Evolutionary conservation across 2,888 invertebrate species (phyloP).

Genomic region (Drosophila multiciliata): DNA sequence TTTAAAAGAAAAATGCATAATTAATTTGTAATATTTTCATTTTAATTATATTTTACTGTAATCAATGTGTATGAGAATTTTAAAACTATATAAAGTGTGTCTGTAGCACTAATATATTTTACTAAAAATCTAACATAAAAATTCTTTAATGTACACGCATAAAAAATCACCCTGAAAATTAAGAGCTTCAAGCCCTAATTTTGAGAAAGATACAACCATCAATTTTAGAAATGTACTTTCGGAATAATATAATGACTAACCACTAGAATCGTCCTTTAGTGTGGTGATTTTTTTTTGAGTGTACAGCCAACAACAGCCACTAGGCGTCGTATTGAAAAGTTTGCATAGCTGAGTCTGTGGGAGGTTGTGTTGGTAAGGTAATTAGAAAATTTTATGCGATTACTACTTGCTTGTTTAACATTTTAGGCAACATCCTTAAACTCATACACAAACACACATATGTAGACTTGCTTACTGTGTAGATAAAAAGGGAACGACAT

Average conservation of each 20-base stretch:
- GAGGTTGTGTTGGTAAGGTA: conserved; percentile 62
- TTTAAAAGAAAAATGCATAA: background rate
- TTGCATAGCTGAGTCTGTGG: conserved; percentile 15
- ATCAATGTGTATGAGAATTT: background rate
- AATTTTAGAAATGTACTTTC: background rate
- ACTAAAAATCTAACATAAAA: background rate
- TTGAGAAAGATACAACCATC: background rate
- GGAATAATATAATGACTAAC: background rate
- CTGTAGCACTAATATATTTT: background rate
- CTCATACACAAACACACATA: conserved; percentile 18
- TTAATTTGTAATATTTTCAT: too few species aligned
- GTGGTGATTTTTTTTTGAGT: background rate
- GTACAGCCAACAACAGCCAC: conserved; percentile 2
- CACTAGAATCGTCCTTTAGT: background rate
- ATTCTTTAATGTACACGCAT: background rate
- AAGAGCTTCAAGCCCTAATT: background rate
- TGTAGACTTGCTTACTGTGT: conserved; percentile 18
- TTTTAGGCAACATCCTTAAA: conserved; percentile 42
- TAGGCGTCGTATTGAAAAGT: conserved; percentile 34
- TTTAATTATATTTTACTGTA: too few species aligned
- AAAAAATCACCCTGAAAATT: background rate
- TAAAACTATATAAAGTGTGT: background rate
- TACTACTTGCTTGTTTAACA: conserved; percentile 64
- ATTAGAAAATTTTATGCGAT: conserved; percentile 82
- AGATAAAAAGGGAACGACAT: conserved; percentile 43